phyloP scores from a whole-genome alignment of 2,888 invertebrate species.

The Heliconius hortense region DNA sequence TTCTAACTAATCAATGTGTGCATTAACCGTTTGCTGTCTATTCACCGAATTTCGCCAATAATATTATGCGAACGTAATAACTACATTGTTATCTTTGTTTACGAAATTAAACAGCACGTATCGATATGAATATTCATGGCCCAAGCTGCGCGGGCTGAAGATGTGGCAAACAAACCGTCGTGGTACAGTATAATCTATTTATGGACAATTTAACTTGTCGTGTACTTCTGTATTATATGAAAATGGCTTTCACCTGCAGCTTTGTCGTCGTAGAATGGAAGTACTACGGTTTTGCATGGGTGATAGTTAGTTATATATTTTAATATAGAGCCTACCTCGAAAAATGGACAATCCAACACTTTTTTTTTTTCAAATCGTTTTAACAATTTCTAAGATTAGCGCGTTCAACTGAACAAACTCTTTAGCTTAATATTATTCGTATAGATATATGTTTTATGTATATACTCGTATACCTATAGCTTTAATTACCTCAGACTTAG shows the following conservation, averaged over 20 bases:
- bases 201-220: neutral
- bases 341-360: neutral
- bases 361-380: too few species aligned
- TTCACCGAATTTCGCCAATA: slow-evolving; percentile 23
- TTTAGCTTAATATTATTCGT: too few species aligned
- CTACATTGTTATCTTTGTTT: slow-evolving; percentile 29
- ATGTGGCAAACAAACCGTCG: slow-evolving; percentile 2
- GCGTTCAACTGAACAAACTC: neutral
- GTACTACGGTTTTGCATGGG: neutral
- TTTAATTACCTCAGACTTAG: neutral
- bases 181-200: neutral
- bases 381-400: neutral
- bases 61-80: slow-evolving; percentile 22
- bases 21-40: slow-evolving; percentile 11
- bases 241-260: neutral
- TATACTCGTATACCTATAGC: neutral
- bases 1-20: slow-evolving; percentile 18
- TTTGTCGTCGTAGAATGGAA: neutral
- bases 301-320: neutral
- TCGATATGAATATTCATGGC: slow-evolving; percentile 31
- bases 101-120: slow-evolving; percentile 27
- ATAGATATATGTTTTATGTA: neutral
- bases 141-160: slow-evolving; percentile 2
- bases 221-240: neutral
- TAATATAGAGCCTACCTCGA: neutral